These are phyloP conservation scores for Philaenus spumarius DNA, from an alignment of 1,140 invertebrate species.

Conservation along the genomic window DNA sequence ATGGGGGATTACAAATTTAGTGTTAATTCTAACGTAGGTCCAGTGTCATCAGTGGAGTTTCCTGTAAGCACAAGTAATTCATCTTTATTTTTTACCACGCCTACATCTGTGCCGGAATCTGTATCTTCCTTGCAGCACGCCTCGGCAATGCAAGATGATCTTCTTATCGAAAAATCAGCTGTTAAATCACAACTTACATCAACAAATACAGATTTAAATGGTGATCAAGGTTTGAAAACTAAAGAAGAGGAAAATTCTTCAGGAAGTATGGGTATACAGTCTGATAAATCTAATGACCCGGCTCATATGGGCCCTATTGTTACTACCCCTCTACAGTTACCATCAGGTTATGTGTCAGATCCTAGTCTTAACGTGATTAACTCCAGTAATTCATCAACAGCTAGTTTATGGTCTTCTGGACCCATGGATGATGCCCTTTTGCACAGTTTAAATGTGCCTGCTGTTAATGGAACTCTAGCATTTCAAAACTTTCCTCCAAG, in stretches of 20 bases:
- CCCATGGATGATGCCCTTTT: conserved; percentile 42
- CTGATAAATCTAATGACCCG: conserved; percentile 31
- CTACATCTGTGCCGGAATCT: conserved; percentile 31
- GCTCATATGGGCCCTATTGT: conserved; percentile 29
- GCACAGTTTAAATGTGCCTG: conserved; percentile 40
- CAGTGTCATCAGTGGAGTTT: conserved; percentile 42
- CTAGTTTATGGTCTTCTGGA: conserved; percentile 41
- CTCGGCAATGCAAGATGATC: conserved; percentile 47
- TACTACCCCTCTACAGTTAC: conserved; percentile 32
- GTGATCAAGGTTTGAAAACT: conserved; percentile 28
- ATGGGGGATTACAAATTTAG: conserved; percentile 47
- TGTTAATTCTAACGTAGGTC: conserved; percentile 33
- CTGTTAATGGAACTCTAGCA: conserved; percentile 43
- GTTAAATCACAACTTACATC: conserved; percentile 36
- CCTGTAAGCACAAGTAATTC: conserved; percentile 36
- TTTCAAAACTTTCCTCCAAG: conserved; percentile 45
- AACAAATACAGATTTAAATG: conserved; percentile 31
- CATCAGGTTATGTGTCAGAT: conserved; percentile 32
- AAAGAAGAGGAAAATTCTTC: conserved; percentile 31
- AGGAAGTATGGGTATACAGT: conserved; percentile 27
- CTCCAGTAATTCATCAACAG: conserved; percentile 36
- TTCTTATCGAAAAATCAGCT: conserved; percentile 42
- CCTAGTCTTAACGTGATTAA: conserved; percentile 33
- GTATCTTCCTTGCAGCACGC: conserved; percentile 28
- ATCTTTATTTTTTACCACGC: conserved; percentile 41